These are phyloP conservation scores for Phenacoccus solenopsis DNA, from an alignment of 1,140 invertebrate species.

Conservation along the genomic window DNA sequence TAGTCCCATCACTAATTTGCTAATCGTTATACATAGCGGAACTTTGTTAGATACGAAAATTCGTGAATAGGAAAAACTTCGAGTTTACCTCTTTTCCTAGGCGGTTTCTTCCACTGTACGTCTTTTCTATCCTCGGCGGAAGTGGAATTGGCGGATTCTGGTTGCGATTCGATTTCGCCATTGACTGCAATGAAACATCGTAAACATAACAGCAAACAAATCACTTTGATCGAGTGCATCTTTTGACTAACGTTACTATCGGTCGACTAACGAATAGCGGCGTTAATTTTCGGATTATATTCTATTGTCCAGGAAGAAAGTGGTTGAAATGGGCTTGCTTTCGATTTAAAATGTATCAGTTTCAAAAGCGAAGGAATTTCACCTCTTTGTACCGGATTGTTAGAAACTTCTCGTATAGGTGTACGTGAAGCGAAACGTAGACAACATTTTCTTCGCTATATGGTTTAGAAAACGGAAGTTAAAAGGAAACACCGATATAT, in stretches of 20 bases:
- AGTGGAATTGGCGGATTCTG: not conserved
- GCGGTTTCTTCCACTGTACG: not conserved
- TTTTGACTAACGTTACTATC: not conserved
- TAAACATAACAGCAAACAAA: not conserved
- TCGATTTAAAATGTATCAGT: not conserved
- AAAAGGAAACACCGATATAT: not conserved
- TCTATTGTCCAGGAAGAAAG: not conserved
- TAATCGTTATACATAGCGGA: no score
- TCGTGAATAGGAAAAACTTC: no score
- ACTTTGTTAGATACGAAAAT: no score
- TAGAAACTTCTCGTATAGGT: not conserved
- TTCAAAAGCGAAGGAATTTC: not conserved
- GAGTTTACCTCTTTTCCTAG: slow-evolving; percentile 5
- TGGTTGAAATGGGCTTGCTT: not conserved
- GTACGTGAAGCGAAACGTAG: not conserved
- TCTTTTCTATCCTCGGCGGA: not conserved
- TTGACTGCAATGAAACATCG: not conserved
- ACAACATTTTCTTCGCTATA: not conserved
- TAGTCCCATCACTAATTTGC: no score
- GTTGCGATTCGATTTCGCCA: not conserved
- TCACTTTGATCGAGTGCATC: not conserved
- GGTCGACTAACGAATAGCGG: not conserved
- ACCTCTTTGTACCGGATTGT: not conserved
- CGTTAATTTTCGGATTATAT: not conserved
- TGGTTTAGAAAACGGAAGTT: not conserved